Percentiles rank a stretch among this genome's conserved stretches.
Conservation (phyloP, 2,888 invertebrate species). For the Amphipyra berbera region DNA sequence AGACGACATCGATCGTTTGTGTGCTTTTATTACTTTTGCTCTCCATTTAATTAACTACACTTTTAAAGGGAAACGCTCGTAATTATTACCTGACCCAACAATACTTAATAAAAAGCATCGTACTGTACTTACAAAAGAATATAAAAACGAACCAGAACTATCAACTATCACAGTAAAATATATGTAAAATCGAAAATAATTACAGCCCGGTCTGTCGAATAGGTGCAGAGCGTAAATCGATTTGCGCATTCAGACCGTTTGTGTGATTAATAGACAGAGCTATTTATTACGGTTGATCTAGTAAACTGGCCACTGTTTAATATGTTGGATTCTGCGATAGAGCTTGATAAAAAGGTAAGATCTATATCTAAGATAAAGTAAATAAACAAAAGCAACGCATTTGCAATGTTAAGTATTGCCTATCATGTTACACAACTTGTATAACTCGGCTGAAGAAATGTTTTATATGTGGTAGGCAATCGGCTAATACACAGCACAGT, state of each 20-base stretch:
- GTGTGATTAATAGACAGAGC: slow-evolving; percentile 7
- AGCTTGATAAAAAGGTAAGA: too few species aligned
- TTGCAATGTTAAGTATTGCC: too few species aligned
- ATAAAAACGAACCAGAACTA: slow-evolving; percentile 17
- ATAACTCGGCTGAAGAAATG: too few species aligned
- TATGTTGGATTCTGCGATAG: too few species aligned
- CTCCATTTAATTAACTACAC: slow-evolving; percentile 18
- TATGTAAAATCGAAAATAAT: slow-evolving; percentile 12
- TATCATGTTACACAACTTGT: too few species aligned
- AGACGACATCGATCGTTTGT: slow-evolving; percentile 10
- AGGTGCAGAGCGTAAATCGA: slow-evolving; percentile 8
- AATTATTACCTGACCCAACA: background rate
- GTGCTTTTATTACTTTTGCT: slow-evolving; percentile 18
- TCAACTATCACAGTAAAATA: slow-evolving; percentile 20
- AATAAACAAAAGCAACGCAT: too few species aligned
- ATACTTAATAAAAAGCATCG: slow-evolving; percentile 20
- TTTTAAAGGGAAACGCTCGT: slow-evolving; percentile 23
- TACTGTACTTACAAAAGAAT: slow-evolving; percentile 8
- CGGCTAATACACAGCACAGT: too few species aligned
- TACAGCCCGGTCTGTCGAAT: slow-evolving; percentile 8
- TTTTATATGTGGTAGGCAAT: too few species aligned
- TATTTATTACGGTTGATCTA: slow-evolving; percentile 7
- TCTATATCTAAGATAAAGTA: too few species aligned
- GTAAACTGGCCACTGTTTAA: too few species aligned
- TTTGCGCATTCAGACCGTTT: slow-evolving; percentile 6